A percentile compares a stretch with the other conserved stretches of the same genome.
Conservation (phyloP, 2,113 vertebrate genomes). For the Formicarius rufipectus region DNA sequence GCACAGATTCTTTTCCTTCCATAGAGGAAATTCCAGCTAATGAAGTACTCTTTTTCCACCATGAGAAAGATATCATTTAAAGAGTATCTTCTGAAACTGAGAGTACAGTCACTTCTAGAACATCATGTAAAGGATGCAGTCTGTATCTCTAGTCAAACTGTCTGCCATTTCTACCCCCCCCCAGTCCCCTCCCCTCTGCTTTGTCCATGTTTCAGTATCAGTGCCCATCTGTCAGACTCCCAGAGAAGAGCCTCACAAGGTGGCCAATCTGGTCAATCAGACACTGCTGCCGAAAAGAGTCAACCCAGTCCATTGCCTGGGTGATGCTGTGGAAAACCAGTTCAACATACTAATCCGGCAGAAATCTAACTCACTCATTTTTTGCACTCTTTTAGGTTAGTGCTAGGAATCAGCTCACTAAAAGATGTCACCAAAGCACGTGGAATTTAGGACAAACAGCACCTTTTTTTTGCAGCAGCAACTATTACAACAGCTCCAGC, state of each 20-base stretch:
- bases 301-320: not conserved
- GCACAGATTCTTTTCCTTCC: not conserved
- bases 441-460: not conserved
- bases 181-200: not conserved
- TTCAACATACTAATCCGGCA: not conserved
- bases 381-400: not conserved
- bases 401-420: not conserved
- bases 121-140: not conserved
- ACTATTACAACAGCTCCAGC: not conserved
- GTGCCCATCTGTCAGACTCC: not conserved
- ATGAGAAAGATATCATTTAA: constrained; percentile 10
- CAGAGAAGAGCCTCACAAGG: not conserved
- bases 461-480: not conserved
- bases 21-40: not conserved
- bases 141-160: not conserved
- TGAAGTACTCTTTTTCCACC: not conserved
- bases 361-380: not conserved
- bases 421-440: not conserved
- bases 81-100: not conserved
- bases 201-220: rapidly evolving
- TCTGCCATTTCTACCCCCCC: not conserved
- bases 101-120: not conserved
- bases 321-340: not conserved
- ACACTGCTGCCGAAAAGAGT: not conserved
- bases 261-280: not conserved